These are phyloP conservation scores for Megastigmus dorsalis DNA, from an alignment of 2,888 invertebrate genomes.

Conservation along the genomic window DNA sequence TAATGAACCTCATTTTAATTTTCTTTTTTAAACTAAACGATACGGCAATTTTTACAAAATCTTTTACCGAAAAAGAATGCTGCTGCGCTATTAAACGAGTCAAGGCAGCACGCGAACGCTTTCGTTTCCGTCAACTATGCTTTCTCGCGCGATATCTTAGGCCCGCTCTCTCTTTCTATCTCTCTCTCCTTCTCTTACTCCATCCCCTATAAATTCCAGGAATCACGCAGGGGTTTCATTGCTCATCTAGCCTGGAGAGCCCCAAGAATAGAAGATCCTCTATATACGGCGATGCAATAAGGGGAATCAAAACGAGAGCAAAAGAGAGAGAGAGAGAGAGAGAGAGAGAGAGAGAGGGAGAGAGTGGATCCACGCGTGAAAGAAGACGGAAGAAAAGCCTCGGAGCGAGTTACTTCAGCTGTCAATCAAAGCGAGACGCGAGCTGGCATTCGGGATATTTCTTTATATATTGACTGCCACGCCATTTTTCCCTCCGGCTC, in stretches of 20 bases:
- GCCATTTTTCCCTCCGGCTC: neutral
- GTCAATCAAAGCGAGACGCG: slow-evolving; percentile 57
- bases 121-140: slow-evolving; percentile 13
- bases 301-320: neutral
- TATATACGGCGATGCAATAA: slow-evolving; percentile 14
- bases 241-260: slow-evolving; percentile 33
- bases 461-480: slow-evolving; percentile 17
- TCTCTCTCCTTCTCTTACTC: neutral
- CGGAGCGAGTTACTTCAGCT: slow-evolving; percentile 57
- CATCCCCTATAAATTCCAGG: slow-evolving; percentile 29
- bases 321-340: slow-evolving; percentile 14
- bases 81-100: too few relatives aligned
- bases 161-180: neutral
- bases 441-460: slow-evolving; percentile 19
- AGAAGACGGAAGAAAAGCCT: slow-evolving; percentile 37
- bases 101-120: too few relatives aligned
- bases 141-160: slow-evolving; percentile 5
- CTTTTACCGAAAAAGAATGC: too few relatives aligned
- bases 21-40: too few relatives aligned
- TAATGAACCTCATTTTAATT: too few relatives aligned
- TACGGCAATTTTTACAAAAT: too few relatives aligned
- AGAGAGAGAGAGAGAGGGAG: neutral
- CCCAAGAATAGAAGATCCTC: slow-evolving; percentile 19
- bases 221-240: slow-evolving; percentile 45
- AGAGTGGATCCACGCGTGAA: neutral